phyloP scores from a whole-genome alignment of 2,113 vertebrate genomes.

The Myotis brandtii region DNA sequence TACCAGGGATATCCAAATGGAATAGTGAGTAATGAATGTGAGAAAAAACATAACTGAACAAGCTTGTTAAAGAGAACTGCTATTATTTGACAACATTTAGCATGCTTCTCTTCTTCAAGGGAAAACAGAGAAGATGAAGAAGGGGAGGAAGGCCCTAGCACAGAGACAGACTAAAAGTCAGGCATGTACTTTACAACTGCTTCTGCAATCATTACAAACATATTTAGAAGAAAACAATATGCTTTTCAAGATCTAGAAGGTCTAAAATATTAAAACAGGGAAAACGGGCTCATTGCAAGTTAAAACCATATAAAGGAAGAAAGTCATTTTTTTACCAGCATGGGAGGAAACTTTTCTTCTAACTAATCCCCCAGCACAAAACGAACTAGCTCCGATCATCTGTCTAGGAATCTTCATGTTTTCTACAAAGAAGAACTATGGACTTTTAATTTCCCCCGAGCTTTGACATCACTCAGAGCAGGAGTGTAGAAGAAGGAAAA shows the following conservation, averaged over 20 bases:
- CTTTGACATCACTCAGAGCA: background rate
- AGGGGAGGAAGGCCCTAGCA: background rate
- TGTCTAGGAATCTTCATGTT: conserved; percentile 1
- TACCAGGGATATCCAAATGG: too few species aligned
- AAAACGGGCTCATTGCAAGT: conserved; percentile 16
- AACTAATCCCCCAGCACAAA: conserved; percentile 21
- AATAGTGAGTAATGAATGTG: background rate
- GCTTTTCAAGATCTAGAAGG: conserved; percentile 53
- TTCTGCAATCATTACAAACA: conserved; percentile 44
- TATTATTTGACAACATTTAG: background rate
- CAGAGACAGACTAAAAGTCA: background rate
- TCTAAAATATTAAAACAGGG: conserved; percentile 56
- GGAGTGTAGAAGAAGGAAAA: background rate
- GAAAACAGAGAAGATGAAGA: background rate
- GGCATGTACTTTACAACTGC: background rate
- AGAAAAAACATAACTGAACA: background rate
- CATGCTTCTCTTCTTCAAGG: background rate
- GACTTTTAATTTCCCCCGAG: background rate
- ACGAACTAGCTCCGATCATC: conserved; percentile 14
- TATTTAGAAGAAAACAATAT: conserved; percentile 59
- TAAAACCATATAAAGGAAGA: conserved; percentile 71
- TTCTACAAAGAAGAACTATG: background rate
- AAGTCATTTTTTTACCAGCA: conserved; percentile 64
- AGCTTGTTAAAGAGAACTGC: background rate
- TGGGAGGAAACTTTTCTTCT: conserved; percentile 20